A percentile compares a stretch with the other conserved stretches of the same genome.
These are phyloP conservation scores for Maconellicoccus hirsutus DNA, from an alignment of 1,140 invertebrate species.

Conservation along the genomic window DNA sequence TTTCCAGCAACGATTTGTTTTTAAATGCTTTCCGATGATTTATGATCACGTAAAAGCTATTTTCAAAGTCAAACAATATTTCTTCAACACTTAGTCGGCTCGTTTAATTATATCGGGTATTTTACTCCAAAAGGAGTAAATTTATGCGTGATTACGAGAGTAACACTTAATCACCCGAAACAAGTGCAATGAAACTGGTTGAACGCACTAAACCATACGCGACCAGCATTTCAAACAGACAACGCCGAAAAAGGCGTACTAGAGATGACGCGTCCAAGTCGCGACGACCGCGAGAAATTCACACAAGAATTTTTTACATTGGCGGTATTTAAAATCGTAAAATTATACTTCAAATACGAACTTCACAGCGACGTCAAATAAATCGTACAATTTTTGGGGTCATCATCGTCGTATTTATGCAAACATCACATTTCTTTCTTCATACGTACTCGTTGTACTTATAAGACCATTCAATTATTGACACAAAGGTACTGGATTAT, in stretches of 20 bases:
- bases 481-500: not conserved
- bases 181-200: no score
- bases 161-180: not conserved
- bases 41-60: not conserved
- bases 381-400: no score
- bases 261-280: no score
- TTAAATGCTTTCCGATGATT: not conserved
- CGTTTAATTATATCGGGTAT: not conserved
- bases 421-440: not conserved
- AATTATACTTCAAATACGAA: no score
- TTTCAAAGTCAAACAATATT: constrained; percentile 6
- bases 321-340: no score
- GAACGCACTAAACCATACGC: not conserved
- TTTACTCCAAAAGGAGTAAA: not conserved
- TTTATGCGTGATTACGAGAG: not conserved
- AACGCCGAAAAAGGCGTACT: no score
- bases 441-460: not conserved
- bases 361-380: no score
- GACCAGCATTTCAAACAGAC: no score
- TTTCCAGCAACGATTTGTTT: not conserved
- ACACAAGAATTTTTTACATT: no score
- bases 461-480: not conserved
- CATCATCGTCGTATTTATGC: no score
- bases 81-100: not conserved
- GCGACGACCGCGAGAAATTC: no score